These are phyloP conservation scores for Phoenoteleia sp. DNA, from an alignment of 2,888 invertebrate species.

Conservation along the genomic window DNA sequence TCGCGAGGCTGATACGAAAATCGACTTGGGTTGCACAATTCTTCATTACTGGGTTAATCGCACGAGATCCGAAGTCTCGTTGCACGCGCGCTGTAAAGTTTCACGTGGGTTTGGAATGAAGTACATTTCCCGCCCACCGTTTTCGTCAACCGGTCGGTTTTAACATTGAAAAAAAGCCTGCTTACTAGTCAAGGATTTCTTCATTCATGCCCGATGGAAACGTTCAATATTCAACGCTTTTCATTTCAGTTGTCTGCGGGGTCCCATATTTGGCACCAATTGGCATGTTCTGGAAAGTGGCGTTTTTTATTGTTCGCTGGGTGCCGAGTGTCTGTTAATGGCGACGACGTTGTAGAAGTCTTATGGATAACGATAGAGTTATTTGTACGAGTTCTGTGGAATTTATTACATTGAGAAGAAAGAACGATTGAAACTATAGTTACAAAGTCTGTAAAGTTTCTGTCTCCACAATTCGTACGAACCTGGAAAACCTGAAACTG, in stretches of 20 bases:
- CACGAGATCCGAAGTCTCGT: conserved; percentile 48
- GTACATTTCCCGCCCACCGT: conserved; percentile 76
- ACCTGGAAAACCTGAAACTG: too few relatives aligned
- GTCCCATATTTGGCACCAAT: conserved; percentile 53
- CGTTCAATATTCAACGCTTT: conserved; percentile 66
- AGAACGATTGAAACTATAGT: too few relatives aligned
- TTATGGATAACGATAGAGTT: too few relatives aligned
- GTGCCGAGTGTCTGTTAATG: too few relatives aligned
- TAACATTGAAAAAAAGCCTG: conserved; percentile 64
- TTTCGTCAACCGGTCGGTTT: conserved; percentile 49
- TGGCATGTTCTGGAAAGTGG: conserved; percentile 25
- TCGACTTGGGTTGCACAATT: conserved; percentile 34
- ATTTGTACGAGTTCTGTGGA: too few relatives aligned
- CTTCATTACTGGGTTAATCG: conserved; percentile 52
- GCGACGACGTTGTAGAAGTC: too few relatives aligned
- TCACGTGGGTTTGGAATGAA: conserved; percentile 83
- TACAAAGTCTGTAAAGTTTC: too few relatives aligned
- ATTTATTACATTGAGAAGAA: too few relatives aligned
- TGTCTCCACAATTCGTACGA: too few relatives aligned
- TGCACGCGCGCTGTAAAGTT: conserved; percentile 64
- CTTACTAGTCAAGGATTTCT: conserved; percentile 67
- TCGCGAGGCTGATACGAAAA: conserved; percentile 11
- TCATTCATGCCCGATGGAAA: conserved; percentile 57
- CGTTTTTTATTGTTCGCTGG: too few relatives aligned
- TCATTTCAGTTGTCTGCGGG: conserved; percentile 33